Conservation (phyloP, 2,113 vertebrate species). For the Podarcis raffonei region DNA sequence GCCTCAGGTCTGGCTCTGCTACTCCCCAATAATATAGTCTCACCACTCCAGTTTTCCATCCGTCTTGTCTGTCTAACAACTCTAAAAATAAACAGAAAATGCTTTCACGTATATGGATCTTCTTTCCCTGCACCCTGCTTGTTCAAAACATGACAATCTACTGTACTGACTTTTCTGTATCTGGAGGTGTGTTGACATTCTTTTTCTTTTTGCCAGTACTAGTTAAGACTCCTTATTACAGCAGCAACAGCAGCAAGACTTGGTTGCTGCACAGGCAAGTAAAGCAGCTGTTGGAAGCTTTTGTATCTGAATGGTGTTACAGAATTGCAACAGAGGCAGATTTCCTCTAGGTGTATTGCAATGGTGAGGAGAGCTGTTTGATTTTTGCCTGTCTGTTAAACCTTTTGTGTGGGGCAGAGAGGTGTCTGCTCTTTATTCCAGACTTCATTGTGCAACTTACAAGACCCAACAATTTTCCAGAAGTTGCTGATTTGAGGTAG, state of each 20-base stretch:
- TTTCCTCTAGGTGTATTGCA: not conserved
- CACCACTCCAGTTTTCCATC: conserved; percentile 4
- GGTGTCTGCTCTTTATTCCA: not conserved
- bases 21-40: conserved; percentile 35
- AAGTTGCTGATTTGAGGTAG: not conserved
- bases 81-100: conserved; percentile 47
- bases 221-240: not conserved
- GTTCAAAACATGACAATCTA: conserved; percentile 30
- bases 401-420: not conserved
- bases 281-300: not conserved
- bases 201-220: not conserved
- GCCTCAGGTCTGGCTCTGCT: conserved; percentile 3
- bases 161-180: not conserved
- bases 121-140: not conserved
- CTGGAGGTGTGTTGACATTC: not conserved
- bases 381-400: not conserved
- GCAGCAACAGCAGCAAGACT: not conserved
- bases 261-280: not conserved
- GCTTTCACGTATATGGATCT: conserved; percentile 34
- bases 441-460: not conserved
- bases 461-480: not conserved
- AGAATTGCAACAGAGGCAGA: not conserved
- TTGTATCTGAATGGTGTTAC: not conserved
- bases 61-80: conserved; percentile 43
- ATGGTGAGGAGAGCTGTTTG: not conserved